These are phyloP conservation scores for Pipa parva DNA, from an alignment of 2,113 vertebrate genomes.

Conservation along the genomic window DNA sequence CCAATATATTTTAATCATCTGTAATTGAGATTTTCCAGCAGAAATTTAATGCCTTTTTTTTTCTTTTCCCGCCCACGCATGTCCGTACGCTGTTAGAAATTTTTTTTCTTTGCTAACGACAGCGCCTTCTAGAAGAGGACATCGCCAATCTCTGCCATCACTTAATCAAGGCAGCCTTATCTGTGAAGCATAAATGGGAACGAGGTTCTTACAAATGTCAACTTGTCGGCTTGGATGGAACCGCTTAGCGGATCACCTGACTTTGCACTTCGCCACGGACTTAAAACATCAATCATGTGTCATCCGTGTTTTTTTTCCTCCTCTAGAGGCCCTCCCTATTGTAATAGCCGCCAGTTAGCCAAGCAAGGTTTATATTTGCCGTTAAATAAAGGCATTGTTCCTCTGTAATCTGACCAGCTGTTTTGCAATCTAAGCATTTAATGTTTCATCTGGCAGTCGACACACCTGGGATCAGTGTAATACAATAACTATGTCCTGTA, in stretches of 20 bases:
- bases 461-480: neutral
- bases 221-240: neutral
- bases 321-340: neutral
- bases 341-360: neutral
- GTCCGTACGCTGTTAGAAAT: too few relatives aligned
- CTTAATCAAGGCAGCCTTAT: neutral
- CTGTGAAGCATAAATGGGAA: neutral
- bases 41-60: too few relatives aligned
- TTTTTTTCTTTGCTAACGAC: too few relatives aligned
- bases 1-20: too few relatives aligned
- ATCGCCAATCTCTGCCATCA: neutral
- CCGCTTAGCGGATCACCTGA: slow-evolving; percentile 5
- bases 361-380: neutral
- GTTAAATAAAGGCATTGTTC: neutral
- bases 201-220: neutral
- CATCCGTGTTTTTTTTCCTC: neutral
- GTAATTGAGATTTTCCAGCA: too few relatives aligned
- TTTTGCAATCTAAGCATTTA: slow-evolving; percentile 1
- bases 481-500: neutral
- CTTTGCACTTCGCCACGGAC: neutral
- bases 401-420: neutral
- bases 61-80: too few relatives aligned
- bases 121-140: too few relatives aligned
- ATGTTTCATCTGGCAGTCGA: neutral
- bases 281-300: slow-evolving; percentile 6